Evolutionary conservation across 1,140 invertebrate species (phyloP).

Genomic region (Drosophila setifemur): DNA sequence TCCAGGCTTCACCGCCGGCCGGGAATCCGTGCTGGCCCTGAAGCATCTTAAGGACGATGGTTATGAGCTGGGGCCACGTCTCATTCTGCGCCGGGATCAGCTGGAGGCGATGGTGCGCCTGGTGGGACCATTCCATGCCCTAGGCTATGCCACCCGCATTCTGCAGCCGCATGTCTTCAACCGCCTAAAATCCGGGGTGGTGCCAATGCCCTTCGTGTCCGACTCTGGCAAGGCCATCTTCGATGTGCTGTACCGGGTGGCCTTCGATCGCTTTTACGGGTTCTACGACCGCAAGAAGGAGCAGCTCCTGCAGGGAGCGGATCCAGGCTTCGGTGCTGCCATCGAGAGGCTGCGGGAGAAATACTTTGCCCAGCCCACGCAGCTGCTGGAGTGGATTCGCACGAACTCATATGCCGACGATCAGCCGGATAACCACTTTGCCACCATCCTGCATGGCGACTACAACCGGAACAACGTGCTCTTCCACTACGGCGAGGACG

Average conservation of each 20-base stretch:
- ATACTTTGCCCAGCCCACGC: conserved; percentile 47
- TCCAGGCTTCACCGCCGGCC: conserved; percentile 32
- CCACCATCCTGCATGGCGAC: conserved; percentile 74
- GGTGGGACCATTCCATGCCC: conserved; percentile 67
- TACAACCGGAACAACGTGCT: conserved; percentile 81
- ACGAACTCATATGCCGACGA: conserved; percentile 14
- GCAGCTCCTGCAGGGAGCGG: background rate
- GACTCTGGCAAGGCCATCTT: conserved; percentile 16
- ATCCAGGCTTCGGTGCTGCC: conserved; percentile 17
- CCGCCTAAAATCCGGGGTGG: conserved; percentile 36
- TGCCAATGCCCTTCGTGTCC: conserved; percentile 52
- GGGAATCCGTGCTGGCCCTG: conserved; percentile 68
- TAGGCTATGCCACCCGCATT: conserved; percentile 64
- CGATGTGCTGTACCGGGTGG: conserved; percentile 51
- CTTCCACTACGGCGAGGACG: conserved; percentile 47
- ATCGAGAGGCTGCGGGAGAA: conserved; percentile 49
- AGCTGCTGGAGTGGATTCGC: conserved; percentile 60
- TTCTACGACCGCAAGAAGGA: conserved; percentile 49
- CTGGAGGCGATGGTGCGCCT: conserved; percentile 57
- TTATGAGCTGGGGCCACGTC: conserved; percentile 59
- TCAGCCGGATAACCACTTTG: conserved; percentile 53
- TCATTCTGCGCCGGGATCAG: conserved; percentile 60
- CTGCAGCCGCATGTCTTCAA: conserved; percentile 51
- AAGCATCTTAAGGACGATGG: conserved; percentile 65
- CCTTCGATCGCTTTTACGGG: conserved; percentile 70